A percentile compares a stretch with the other conserved stretches of the same genome.
Conservation (phyloP, 2,797 vertebrate genomes). For the Lithobates pipiens region DNA sequence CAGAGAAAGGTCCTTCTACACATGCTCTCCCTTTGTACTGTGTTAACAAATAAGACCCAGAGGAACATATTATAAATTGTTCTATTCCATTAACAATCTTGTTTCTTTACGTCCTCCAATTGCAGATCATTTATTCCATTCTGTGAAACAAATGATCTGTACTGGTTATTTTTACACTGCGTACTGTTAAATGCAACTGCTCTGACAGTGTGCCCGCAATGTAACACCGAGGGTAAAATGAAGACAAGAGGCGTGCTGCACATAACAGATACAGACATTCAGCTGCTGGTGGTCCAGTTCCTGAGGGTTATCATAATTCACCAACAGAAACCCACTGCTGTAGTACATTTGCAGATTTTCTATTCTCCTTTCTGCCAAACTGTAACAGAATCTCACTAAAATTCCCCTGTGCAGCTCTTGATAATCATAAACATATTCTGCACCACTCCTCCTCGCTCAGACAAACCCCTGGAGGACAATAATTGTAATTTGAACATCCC, state of each 20-base stretch:
- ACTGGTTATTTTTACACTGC: neutral
- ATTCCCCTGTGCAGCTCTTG: conserved; percentile 44
- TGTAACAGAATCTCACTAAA: conserved; percentile 16
- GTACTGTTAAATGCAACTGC: neutral
- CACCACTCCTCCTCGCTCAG: conserved; percentile 51
- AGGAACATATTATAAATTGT: too few relatives aligned
- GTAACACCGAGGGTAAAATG: neutral
- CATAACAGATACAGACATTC: neutral
- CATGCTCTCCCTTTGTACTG: neutral
- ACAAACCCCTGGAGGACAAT: conserved; percentile 49
- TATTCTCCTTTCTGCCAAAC: neutral
- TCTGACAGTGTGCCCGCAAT: neutral
- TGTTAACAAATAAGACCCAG: neutral
- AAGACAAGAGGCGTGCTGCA: neutral
- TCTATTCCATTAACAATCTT: neutral
- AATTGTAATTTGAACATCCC: conserved; percentile 54
- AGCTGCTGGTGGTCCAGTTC: neutral
- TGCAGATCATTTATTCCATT: neutral
- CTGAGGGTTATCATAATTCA: neutral
- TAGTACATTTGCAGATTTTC: neutral
- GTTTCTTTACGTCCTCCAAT: neutral
- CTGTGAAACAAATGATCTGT: neutral
- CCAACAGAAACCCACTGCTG: neutral
- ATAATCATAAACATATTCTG: conserved; percentile 59
- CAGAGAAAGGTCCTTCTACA: neutral